Evolutionary conservation across 2,797 vertebrate species (phyloP), one percentile per base, ranked within the genome.

Genomic region (Manis javanica): DNA sequence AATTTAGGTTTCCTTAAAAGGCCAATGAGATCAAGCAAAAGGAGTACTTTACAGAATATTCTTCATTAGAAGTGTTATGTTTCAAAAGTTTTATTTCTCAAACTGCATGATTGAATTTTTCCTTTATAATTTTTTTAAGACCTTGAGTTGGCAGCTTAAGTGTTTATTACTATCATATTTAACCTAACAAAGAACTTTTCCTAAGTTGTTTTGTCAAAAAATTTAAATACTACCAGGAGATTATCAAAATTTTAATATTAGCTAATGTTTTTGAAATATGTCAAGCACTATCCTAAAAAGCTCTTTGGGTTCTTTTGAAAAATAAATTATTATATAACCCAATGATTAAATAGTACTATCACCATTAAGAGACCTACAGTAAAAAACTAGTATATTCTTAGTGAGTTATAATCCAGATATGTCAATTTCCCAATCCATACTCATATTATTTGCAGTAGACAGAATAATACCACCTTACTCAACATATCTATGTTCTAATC

Each of bases 51-150:
- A 49, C 13, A 51, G 13, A 87, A 63, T 61, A 69, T n/a, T 89
- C n/a, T 74, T 68, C 46, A 57, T 88, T 46, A 78, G 13, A 87
- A 69, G n/a, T 59, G 21, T 16, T 46, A 4, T 68, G 37, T 39
- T 95, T 90, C 59, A 75, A 83, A 34, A 42, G 13, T 46, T 85
- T 72, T 59, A 64, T 93, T 93, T 92, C 46, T 96, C 64, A 6
- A 90, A 74, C 7, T 69, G 23, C 31, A 49, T 1, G 19, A 69
- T 7, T 74, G 4, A 37, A 11, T 24, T 85, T 84, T 96, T 72
- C 11, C 13, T 42, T 95, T 82, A 85, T 64, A 61, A 83, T 2
- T 29, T 91, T 87, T 95, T 87, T 51, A 89, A 85, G 75, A 63
- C 21, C 3, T 71, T 19, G 15, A 69, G 5, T 55, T 78, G 85